These are phyloP conservation scores for Eubasilissa splendida DNA, from an alignment of 2,888 invertebrate species.

Conservation along the genomic window DNA sequence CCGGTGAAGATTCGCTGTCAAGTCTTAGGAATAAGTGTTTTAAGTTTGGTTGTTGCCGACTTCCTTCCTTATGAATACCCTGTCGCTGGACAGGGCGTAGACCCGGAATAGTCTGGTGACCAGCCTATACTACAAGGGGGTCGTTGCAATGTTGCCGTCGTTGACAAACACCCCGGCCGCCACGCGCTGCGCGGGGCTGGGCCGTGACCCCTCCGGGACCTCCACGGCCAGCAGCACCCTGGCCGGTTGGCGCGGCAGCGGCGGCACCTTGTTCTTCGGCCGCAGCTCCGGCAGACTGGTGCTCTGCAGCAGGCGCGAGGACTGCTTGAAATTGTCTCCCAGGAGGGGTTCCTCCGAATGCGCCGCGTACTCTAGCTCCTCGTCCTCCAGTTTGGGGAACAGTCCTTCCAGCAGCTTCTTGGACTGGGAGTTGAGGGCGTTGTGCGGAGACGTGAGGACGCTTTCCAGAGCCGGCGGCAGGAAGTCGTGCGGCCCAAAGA, in stretches of 20 bases:
- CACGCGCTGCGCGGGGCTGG: constrained; percentile 62
- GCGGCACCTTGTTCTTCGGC: constrained; percentile 56
- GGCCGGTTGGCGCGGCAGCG: constrained; percentile 58
- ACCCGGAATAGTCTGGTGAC: constrained; percentile 71
- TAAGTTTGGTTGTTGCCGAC: constrained; percentile 40
- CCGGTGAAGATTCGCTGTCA: constrained; percentile 10
- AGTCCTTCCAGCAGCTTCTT: constrained; percentile 60
- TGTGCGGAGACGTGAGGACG: constrained; percentile 60
- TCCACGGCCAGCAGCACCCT: constrained; percentile 69
- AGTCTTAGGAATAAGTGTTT: constrained; percentile 33
- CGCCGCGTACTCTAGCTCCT: constrained; percentile 62
- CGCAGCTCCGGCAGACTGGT: constrained; percentile 70
- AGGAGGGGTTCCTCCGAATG: constrained; percentile 70
- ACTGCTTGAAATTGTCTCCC: constrained; percentile 60
- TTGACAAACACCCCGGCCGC: constrained; percentile 61
- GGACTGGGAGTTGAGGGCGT: constrained; percentile 58
- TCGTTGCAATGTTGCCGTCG: constrained; percentile 59
- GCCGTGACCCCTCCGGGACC: constrained; percentile 59
- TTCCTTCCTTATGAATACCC: constrained; percentile 53
- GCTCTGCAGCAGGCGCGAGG: constrained; percentile 63
- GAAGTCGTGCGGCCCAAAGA: constrained; percentile 64
- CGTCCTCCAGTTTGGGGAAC: constrained; percentile 59
- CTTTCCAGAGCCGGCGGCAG: constrained; percentile 61
- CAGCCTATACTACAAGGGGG: constrained; percentile 70
- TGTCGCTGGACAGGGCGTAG: constrained; percentile 66